Evolutionary conservation across 2,113 vertebrate genomes (phyloP), one percentile per base, ranked within the genome.

Genomic region (Ariopsis seemanni): DNA sequence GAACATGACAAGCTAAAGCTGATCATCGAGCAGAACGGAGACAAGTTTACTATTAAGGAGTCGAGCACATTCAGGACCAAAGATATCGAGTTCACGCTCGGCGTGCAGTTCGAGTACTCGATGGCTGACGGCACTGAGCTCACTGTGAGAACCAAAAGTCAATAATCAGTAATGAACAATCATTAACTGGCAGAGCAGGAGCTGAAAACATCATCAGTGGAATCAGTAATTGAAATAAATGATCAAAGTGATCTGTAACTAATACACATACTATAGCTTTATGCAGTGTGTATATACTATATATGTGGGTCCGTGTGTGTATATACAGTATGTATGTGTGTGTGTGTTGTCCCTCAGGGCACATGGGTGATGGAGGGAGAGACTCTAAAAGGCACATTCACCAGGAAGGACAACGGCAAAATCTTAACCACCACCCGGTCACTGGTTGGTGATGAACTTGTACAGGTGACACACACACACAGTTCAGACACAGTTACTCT

Each of bases 71-170:
- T 99, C 91, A 95, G 98, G 74, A 96, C 0, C 30, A 30, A 95
- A 15, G 97, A 98, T 0, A 69, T 98, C 8, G 92, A 96, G 88
- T 98, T 99, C 90, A 97, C 95, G 0, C 94, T 98, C 86, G 97
- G 97, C 7, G 96, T 95, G 85, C 85, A 0, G 80, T 99, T 99
- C 88, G 94, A 95, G 0, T 98, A 98, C 91, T 94, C 93, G 75
- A 90, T 99, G 53, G 97, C 97, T 27, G 98, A 99, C 30, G 98
- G 98, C 85, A 99, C 98, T 8, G 97, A 98, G 82, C 77, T 99
- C 85, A 85, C 12, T 0, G 98, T 99, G 94, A 97, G 97, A 55
- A 30, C 4, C 34, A 12, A 55, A 27, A 55, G 42, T 55, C 14
- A 15, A 55, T 52, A 42, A 65, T 86, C 5, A 86, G 12, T 22